A percentile compares a stretch with the other conserved stretches of the same genome.
These are phyloP conservation scores for Epinephelus awoara DNA, from an alignment of 2,797 vertebrate genomes.

Conservation along the genomic window DNA sequence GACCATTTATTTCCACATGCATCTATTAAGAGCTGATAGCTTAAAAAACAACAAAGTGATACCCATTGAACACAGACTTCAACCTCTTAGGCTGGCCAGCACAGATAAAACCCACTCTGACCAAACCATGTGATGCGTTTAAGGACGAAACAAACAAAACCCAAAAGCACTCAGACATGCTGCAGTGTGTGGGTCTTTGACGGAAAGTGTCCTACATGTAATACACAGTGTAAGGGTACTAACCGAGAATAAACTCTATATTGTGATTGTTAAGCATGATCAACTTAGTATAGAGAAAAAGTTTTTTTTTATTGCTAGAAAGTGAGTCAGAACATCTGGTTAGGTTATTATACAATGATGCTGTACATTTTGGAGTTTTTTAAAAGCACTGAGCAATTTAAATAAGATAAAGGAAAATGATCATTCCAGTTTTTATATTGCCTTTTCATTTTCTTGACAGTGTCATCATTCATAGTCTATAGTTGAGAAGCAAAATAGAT, in stretches of 20 bases:
- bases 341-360: neutral
- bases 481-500: slow-evolving; percentile 44
- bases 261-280: neutral
- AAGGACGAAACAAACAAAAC: slow-evolving; percentile 4
- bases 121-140: slow-evolving; percentile 7
- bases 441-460: slow-evolving; percentile 43
- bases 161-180: neutral
- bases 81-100: slow-evolving; percentile 15
- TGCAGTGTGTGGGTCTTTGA: neutral
- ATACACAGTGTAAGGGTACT: neutral
- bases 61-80: slow-evolving; percentile 10
- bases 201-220: neutral
- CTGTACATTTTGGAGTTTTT: too few species aligned
- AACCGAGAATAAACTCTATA: neutral
- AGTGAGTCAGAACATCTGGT: neutral
- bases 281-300: neutral
- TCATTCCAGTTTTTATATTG: slow-evolving; percentile 24
- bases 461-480: slow-evolving; percentile 39
- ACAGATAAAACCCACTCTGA: slow-evolving; percentile 31
- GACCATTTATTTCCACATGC: neutral
- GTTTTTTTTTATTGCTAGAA: neutral
- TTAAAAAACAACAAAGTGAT: slow-evolving; percentile 5
- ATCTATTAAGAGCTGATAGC: slow-evolving; percentile 16
- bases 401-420: slow-evolving; percentile 20
- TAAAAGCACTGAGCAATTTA: neutral